A percentile compares a stretch with the other conserved stretches of the same genome.
Conservation (phyloP, 1,140 invertebrate genomes). For the Drosophila tsacasi region DNA sequence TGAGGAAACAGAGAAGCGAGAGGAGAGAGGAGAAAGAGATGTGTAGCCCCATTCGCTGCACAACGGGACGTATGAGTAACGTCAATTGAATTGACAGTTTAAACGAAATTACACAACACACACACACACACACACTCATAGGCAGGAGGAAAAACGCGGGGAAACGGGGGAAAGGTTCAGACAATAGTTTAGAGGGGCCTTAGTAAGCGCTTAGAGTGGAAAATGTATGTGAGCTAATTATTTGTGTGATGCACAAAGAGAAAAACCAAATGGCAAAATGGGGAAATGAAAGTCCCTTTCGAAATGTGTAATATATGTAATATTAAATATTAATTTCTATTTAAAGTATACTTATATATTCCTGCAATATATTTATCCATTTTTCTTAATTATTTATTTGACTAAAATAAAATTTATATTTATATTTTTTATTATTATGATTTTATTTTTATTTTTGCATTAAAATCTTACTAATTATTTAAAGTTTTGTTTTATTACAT, state of each 20-base stretch:
- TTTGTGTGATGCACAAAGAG: conserved; percentile 23
- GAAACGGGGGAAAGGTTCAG: conserved; percentile 2
- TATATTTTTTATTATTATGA: no score
- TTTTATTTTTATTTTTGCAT: no score
- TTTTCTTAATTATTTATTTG: no score
- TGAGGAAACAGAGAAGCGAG: background rate
- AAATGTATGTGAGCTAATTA: conserved; percentile 76
- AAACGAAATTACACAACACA: conserved; percentile 72
- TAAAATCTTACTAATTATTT: background rate
- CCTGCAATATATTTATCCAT: background rate
- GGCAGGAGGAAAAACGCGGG: background rate
- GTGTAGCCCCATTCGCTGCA: conserved; percentile 51
- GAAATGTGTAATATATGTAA: background rate
- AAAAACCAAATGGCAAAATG: background rate
- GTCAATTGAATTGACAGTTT: conserved; percentile 81
- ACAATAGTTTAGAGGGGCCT: conserved; percentile 45
- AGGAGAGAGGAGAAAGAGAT: conserved; percentile 6
- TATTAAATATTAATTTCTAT: background rate
- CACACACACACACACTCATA: conserved; percentile 16
- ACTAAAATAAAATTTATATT: no score
- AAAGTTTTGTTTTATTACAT: no score
- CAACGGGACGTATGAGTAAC: conserved; percentile 79
- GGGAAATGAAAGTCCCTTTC: background rate
- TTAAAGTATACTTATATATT: background rate
- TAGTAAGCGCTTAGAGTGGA: conserved; percentile 70